A percentile compares a stretch with the other conserved stretches of the same genome.
These are phyloP conservation scores for Oreamnos americanus DNA, from an alignment of 2,113 vertebrate species.

Conservation along the genomic window DNA sequence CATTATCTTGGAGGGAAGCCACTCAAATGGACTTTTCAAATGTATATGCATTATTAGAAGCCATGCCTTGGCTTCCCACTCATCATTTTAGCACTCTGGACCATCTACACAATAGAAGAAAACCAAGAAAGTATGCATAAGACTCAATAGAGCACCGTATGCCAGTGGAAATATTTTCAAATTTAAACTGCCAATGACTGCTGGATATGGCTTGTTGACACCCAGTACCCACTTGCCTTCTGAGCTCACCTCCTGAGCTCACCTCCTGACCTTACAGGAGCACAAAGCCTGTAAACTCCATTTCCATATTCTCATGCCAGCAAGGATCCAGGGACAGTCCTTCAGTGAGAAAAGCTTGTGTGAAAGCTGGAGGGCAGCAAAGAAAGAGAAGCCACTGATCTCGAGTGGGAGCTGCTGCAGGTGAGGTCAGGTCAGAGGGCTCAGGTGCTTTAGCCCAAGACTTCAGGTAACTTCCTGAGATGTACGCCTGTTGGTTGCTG, in stretches of 20 bases:
- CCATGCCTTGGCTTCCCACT: not conserved
- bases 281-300: not conserved
- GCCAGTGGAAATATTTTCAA: not conserved
- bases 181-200: not conserved
- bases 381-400: not conserved
- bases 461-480: not conserved
- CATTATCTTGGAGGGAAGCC: not conserved
- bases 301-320: not conserved
- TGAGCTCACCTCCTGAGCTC: not conserved
- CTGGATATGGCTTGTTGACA: not conserved
- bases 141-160: not conserved
- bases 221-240: not conserved
- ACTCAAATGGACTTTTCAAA: conserved; percentile 16
- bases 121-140: not conserved
- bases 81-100: not conserved
- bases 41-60: not conserved
- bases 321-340: not conserved
- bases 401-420: not conserved
- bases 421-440: not conserved
- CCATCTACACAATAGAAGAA: not conserved
- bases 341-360: not conserved
- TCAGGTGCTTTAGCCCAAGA: not conserved
- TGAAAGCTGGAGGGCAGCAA: not conserved
- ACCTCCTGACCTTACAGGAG: not conserved
- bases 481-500: not conserved